phyloP scores from a whole-genome alignment of 2,113 vertebrate genomes.

The Engystomops pustulosus region DNA sequence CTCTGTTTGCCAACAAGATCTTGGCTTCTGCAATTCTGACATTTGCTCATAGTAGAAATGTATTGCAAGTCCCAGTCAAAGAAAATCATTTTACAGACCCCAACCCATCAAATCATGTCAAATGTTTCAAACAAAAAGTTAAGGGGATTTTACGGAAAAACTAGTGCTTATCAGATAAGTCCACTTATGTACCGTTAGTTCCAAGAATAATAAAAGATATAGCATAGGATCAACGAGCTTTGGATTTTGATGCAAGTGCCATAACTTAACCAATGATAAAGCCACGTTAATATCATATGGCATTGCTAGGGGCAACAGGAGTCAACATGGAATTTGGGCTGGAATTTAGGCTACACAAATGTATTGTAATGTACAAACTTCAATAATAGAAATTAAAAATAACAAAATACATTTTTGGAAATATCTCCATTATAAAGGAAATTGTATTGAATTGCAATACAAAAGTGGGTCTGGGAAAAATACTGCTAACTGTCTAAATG shows the following conservation, averaged over 20 bases:
- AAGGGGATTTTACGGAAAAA: slow-evolving; percentile 18
- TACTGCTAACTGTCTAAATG: no score
- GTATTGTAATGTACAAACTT: not conserved
- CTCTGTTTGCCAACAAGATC: slow-evolving; percentile 34
- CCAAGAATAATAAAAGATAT: slow-evolving; percentile 42
- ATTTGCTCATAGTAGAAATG: slow-evolving; percentile 3
- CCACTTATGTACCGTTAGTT: slow-evolving; percentile 19
- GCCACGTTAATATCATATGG: slow-evolving; percentile 1
- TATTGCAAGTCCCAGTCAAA: not conserved
- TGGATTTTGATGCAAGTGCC: not conserved
- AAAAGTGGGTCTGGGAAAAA: no score
- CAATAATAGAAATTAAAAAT: not conserved
- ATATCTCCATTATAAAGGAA: not conserved
- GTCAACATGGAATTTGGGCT: slow-evolving; percentile 6
- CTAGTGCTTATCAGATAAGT: slow-evolving; percentile 26
- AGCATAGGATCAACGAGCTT: slow-evolving; percentile 30
- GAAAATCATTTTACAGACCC: slow-evolving; percentile 20
- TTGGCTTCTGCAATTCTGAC: slow-evolving; percentile 33
- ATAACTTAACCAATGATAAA: slow-evolving; percentile 21
- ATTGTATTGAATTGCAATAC: not conserved
- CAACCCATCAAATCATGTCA: not conserved
- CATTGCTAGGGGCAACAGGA: not conserved
- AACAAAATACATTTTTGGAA: not conserved
- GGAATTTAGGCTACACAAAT: not conserved
- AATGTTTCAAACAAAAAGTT: slow-evolving; percentile 10